Percentiles rank a stretch among this genome's conserved stretches.
These are phyloP conservation scores for Coleophora flavipennella DNA, from an alignment of 2,888 invertebrate species.

Conservation along the genomic window DNA sequence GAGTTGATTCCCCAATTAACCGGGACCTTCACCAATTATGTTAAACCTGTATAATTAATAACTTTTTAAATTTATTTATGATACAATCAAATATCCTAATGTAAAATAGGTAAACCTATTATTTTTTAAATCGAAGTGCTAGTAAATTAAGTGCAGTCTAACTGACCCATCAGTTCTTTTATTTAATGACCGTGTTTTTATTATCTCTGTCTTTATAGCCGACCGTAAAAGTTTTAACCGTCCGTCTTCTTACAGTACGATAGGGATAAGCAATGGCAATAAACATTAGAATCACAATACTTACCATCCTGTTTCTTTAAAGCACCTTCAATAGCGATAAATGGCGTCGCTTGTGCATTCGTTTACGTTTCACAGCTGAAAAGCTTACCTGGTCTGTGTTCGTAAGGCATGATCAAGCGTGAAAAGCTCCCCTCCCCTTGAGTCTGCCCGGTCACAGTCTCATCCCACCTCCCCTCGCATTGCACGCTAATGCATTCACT, in stretches of 20 bases:
- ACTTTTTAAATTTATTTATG: too few relatives aligned
- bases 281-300: too few relatives aligned
- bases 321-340: not conserved
- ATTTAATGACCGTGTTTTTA: slow-evolving; percentile 2
- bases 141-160: too few relatives aligned
- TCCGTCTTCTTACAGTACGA: not conserved
- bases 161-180: slow-evolving; percentile 2
- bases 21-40: too few relatives aligned
- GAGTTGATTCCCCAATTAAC: too few relatives aligned
- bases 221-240: slow-evolving; percentile 1
- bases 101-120: too few relatives aligned
- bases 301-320: too few relatives aligned
- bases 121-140: too few relatives aligned
- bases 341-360: not conserved
- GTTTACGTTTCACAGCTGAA: slow-evolving; percentile 12
- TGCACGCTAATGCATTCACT: slow-evolving; percentile 48
- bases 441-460: slow-evolving; percentile 43
- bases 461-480: slow-evolving; percentile 45
- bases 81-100: too few relatives aligned
- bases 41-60: too few relatives aligned
- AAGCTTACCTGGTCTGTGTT: slow-evolving; percentile 64
- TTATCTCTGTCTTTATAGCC: not conserved
- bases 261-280: too few relatives aligned
- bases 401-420: slow-evolving; percentile 65
- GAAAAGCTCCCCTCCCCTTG: slow-evolving; percentile 52